Percentiles rank a stretch among this genome's conserved stretches.
phyloP scores from a whole-genome alignment of 2,113 vertebrate species.

The Mobula hypostoma region DNA sequence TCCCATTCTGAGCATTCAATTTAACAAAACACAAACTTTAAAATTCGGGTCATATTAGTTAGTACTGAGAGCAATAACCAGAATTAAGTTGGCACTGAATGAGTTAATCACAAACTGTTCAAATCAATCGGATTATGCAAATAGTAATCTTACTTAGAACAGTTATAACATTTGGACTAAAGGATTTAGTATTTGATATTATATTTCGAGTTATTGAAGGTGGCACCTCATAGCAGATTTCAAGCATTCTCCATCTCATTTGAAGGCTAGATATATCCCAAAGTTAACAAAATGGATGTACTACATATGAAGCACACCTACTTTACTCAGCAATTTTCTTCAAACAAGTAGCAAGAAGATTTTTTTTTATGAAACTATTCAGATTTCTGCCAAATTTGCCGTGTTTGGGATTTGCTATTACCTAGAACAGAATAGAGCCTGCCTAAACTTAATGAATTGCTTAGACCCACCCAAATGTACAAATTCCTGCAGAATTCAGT shows the following conservation, averaged over 20 bases:
- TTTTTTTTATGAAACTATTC: not conserved
- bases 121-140: not conserved
- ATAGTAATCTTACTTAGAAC: not conserved
- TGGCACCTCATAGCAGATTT: not conserved
- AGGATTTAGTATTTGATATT: not conserved
- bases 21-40: not conserved
- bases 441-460: not conserved
- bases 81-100: not conserved
- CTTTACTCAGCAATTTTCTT: no score
- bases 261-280: not conserved
- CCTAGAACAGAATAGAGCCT: not conserved
- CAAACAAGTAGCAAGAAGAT: not conserved
- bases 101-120: not conserved
- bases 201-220: not conserved
- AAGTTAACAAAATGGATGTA: not conserved
- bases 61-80: not conserved
- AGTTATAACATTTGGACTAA: not conserved
- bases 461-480: not conserved
- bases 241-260: not conserved
- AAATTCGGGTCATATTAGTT: not conserved
- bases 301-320: not conserved
- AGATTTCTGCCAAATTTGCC: not conserved
- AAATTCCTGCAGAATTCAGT: not conserved
- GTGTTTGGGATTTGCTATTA: not conserved
- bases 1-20: not conserved